These are phyloP conservation scores for Tenualosa thibaudeaui DNA, from an alignment of 2,797 vertebrate genomes.

Conservation along the genomic window DNA sequence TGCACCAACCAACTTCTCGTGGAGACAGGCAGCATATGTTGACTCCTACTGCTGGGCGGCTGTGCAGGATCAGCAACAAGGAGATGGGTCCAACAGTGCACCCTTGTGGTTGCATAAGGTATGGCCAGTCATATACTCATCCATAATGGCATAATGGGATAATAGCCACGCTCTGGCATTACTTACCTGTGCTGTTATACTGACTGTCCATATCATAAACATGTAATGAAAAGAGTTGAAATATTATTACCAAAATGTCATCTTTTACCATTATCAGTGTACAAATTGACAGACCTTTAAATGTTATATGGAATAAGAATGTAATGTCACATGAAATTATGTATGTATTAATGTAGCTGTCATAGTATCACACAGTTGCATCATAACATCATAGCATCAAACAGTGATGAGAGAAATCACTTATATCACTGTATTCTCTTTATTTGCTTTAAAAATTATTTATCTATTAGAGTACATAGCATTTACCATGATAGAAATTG, in stretches of 20 bases:
- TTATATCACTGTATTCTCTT: too few species aligned
- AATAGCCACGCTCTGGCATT: not conserved
- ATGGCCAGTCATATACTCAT: slow-evolving; percentile 34
- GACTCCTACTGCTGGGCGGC: slow-evolving; percentile 96
- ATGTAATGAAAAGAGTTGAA: too few species aligned
- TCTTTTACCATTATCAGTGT: too few species aligned
- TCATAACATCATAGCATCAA: not conserved
- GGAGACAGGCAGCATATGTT: slow-evolving; percentile 86
- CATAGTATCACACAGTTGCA: not conserved
- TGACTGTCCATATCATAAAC: not conserved
- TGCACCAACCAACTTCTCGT: slow-evolving; percentile 85
- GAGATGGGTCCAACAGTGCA: slow-evolving; percentile 66
- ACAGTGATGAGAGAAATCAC: not conserved
- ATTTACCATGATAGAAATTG: not conserved
- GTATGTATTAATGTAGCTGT: too few species aligned
- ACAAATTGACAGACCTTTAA: not conserved
- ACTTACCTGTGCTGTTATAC: not conserved
- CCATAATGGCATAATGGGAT: too few species aligned
- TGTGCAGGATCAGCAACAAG: slow-evolving; percentile 79
- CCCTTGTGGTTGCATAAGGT: slow-evolving; percentile 94
- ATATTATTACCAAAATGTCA: too few species aligned
- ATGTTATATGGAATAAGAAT: not conserved
- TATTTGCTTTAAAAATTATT: not conserved
- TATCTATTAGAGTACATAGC: not conserved
- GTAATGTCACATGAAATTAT: too few species aligned